Percentiles rank a stretch among this genome's conserved stretches.
Evolutionary conservation across 2,888 invertebrate genomes (phyloP).

Genomic region (Nomada ferruginata): DNA sequence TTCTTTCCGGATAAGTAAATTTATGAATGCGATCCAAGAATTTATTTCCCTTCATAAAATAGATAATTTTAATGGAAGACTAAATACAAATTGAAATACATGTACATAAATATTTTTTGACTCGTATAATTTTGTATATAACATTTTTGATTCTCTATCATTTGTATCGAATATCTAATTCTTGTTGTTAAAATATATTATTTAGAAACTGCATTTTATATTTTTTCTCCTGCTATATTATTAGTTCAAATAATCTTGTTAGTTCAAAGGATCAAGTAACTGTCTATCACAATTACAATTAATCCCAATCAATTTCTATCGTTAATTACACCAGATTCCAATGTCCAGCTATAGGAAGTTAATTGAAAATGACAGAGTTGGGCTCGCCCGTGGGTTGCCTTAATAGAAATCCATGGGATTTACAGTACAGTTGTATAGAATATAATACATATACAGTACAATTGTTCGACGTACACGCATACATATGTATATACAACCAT

Average conservation of each 20-base stretch:
- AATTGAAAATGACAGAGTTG: conserved; percentile 58
- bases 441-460: not conserved
- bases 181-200: too few species aligned
- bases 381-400: conserved; percentile 32
- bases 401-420: conserved; percentile 57
- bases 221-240: not conserved
- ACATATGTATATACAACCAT: not conserved
- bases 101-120: too few species aligned
- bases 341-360: conserved; percentile 52
- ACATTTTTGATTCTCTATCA: too few species aligned
- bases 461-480: not conserved
- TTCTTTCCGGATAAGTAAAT: not conserved
- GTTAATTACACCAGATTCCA: conserved; percentile 50
- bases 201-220: not conserved
- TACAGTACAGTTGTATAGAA: conserved; percentile 17
- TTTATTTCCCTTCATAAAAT: not conserved
- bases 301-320: conserved; percentile 34
- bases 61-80: not conserved
- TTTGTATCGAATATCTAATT: too few species aligned
- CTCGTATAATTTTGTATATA: too few species aligned
- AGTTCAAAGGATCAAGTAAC: conserved; percentile 32
- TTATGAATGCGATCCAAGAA: not conserved
- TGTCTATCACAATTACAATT: conserved; percentile 25
- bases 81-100: too few species aligned
- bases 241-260: not conserved